These are phyloP conservation scores for Sylvilagus floridanus DNA, from an alignment of 2,797 vertebrate genomes.

Conservation along the genomic window DNA sequence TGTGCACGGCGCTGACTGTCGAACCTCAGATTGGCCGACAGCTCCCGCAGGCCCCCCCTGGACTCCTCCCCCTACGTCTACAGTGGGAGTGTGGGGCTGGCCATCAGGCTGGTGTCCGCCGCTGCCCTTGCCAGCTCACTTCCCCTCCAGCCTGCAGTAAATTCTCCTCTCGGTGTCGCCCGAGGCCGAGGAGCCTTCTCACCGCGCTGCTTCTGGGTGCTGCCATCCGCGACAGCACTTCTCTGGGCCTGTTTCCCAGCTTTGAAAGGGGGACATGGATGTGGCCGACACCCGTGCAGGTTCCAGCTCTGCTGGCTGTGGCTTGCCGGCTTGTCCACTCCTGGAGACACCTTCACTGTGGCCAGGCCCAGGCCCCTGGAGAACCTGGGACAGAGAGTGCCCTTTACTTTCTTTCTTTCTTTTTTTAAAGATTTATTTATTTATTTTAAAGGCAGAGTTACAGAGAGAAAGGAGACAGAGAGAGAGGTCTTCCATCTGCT, in stretches of 20 bases:
- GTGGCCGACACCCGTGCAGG: background rate
- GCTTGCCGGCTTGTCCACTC: background rate
- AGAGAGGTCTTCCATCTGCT: no score
- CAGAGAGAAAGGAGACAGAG: no score
- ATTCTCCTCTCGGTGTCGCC: background rate
- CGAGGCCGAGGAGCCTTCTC: background rate
- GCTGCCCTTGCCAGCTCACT: background rate
- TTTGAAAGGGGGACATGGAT: background rate
- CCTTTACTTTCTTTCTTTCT: no score
- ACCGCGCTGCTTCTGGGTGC: background rate
- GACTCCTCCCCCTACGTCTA: fast-evolving
- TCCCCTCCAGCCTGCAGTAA: no score
- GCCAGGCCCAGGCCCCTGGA: background rate
- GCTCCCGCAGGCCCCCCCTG: background rate
- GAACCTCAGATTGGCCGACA: background rate
- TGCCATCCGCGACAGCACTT: background rate
- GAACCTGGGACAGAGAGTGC: fast-evolving
- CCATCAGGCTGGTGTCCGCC: background rate
- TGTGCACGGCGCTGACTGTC: fast-evolving
- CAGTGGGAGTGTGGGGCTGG: no score
- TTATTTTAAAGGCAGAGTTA: no score
- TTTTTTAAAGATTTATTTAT: no score
- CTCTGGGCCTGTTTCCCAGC: background rate
- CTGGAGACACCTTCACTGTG: background rate
- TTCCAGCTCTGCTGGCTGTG: background rate